These are phyloP conservation scores for Prenolepis imparis DNA, from an alignment of 2,888 invertebrate species.

Conservation along the genomic window DNA sequence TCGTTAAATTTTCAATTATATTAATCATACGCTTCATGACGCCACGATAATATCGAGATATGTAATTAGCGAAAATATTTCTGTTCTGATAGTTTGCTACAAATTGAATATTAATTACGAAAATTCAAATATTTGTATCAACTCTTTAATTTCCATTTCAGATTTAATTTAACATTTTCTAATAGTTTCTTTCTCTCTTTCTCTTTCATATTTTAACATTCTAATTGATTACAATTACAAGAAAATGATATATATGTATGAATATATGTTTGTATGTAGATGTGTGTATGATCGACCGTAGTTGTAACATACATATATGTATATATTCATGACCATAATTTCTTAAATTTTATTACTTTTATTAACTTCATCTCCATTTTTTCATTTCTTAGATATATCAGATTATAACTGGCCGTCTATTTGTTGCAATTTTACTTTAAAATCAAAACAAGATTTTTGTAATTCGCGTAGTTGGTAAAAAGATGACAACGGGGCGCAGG, in stretches of 20 bases:
- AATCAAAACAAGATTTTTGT: background rate
- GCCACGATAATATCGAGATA: background rate
- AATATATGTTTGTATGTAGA: too few relatives aligned
- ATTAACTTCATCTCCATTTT: background rate
- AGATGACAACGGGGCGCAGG: background rate
- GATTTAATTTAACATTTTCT: background rate
- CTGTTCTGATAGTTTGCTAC: conserved; percentile 11
- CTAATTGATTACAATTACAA: background rate
- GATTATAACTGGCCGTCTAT: background rate
- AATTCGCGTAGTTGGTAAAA: background rate
- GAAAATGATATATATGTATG: too few relatives aligned
- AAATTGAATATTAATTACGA: conserved; percentile 25
- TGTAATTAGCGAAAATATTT: conserved; percentile 35
- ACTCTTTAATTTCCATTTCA: background rate
- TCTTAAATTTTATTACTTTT: background rate
- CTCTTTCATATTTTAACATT: too few relatives aligned
- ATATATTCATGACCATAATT: background rate
- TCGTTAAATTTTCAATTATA: conserved; percentile 36
- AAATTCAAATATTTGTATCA: background rate
- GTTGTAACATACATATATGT: background rate
- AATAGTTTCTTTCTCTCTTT: too few relatives aligned
- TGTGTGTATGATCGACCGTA: background rate
- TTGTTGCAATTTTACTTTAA: background rate
- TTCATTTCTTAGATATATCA: too few relatives aligned
- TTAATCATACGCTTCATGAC: conserved; percentile 35